These are phyloP conservation scores for Rhagoletis zephyria DNA, from an alignment of 1,140 invertebrate species.

Conservation along the genomic window DNA sequence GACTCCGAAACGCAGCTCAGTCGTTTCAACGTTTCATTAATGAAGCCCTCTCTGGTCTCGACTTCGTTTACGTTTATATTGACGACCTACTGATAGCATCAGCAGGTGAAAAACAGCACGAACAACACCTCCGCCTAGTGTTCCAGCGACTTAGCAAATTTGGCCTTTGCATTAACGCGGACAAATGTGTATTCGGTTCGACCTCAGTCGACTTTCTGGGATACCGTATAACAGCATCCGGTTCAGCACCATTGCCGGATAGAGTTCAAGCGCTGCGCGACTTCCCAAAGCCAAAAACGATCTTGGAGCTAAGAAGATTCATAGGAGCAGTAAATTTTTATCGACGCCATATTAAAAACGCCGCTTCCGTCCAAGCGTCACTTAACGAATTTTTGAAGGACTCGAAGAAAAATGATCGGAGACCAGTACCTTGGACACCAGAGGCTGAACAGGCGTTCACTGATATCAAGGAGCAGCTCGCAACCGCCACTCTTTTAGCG, in stretches of 20 bases:
- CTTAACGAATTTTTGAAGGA: slow-evolving; percentile 33
- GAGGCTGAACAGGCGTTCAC: slow-evolving; percentile 15
- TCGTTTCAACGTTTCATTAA: slow-evolving; percentile 76
- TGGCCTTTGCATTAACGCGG: slow-evolving; percentile 12
- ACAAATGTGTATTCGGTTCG: background rate
- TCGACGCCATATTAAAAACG: background rate
- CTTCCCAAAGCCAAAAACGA: slow-evolving; percentile 46
- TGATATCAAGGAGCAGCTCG: slow-evolving; percentile 23
- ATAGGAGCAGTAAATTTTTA: slow-evolving; percentile 43
- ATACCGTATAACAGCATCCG: background rate
- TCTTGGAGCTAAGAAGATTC: slow-evolving; percentile 35
- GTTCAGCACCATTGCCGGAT: background rate
- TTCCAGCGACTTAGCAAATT: no score
- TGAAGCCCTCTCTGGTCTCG: slow-evolving; percentile 67
- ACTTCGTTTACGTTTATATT: slow-evolving; percentile 66
- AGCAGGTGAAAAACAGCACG: background rate
- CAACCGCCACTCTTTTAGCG: slow-evolving; percentile 32
- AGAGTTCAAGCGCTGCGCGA: slow-evolving; percentile 11
- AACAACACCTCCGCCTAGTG: no score
- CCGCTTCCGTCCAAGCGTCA: background rate
- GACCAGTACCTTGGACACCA: no score
- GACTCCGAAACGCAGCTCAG: slow-evolving; percentile 68
- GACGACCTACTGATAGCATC: slow-evolving; percentile 72
- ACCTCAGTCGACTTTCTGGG: background rate
- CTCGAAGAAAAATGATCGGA: slow-evolving; percentile 42